These are phyloP conservation scores for Euplagia quadripunctaria DNA, from an alignment of 2,888 invertebrate species.

Conservation along the genomic window DNA sequence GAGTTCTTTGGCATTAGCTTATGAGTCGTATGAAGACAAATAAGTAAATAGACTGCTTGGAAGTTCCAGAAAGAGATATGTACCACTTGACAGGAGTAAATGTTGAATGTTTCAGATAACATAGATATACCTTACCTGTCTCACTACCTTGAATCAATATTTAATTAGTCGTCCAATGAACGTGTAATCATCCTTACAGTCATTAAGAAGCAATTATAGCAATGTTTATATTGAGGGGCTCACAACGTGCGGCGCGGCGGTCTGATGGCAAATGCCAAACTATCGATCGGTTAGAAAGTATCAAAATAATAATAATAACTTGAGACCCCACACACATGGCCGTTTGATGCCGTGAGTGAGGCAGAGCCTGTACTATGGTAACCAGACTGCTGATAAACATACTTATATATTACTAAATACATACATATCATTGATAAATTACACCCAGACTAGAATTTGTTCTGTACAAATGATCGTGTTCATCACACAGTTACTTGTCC, in stretches of 20 bases:
- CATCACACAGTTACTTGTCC: too few species aligned
- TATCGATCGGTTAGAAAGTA: background rate
- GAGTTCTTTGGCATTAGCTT: too few species aligned
- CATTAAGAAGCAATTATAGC: background rate
- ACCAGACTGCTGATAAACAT: too few species aligned
- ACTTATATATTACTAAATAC: too few species aligned
- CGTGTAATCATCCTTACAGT: background rate
- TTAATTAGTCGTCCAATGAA: background rate
- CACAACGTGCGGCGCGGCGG: background rate
- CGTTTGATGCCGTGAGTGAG: too few species aligned
- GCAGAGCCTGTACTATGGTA: too few species aligned
- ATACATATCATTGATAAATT: too few species aligned
- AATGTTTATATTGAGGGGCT: background rate
- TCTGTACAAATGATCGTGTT: too few species aligned
- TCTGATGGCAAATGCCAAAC: background rate
- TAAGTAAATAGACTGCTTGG: background rate
- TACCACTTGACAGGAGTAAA: background rate
- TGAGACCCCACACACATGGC: too few species aligned
- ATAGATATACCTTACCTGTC: background rate
- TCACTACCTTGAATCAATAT: background rate
- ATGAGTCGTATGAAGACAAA: too few species aligned
- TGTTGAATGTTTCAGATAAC: background rate
- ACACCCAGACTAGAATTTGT: too few species aligned
- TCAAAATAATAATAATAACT: too few species aligned
- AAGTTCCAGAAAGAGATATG: background rate